These are phyloP conservation scores for Paracanthobrama guichenoti DNA, from an alignment of 2,113 vertebrate species.

Conservation along the genomic window DNA sequence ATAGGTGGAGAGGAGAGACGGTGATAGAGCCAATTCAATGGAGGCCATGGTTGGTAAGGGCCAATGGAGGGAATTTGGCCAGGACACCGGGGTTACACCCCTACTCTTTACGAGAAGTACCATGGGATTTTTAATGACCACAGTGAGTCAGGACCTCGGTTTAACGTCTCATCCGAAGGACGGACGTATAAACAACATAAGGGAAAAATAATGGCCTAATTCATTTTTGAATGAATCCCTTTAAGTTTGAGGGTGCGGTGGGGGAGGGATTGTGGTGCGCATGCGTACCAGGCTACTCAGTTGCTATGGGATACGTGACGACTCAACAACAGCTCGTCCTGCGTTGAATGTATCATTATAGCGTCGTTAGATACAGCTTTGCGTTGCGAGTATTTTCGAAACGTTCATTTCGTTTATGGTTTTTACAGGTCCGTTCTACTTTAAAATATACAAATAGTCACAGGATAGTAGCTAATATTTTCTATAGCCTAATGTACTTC, in stretches of 20 bases:
- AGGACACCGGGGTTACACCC: too few relatives aligned
- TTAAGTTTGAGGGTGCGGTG: not conserved
- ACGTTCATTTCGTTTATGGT: not conserved
- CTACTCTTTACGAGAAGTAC: too few relatives aligned
- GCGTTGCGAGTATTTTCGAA: not conserved
- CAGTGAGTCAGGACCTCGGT: too few relatives aligned
- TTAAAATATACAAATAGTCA: not conserved
- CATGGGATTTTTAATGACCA: too few relatives aligned
- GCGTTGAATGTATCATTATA: not conserved
- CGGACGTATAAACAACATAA: too few relatives aligned
- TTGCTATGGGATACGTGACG: constrained; percentile 49
- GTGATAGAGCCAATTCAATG: too few relatives aligned
- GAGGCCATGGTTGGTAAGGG: too few relatives aligned
- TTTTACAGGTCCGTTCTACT: not conserved
- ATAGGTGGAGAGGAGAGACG: too few relatives aligned
- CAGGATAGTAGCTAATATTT: not conserved
- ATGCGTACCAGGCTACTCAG: not conserved
- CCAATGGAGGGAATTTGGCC: too few relatives aligned
- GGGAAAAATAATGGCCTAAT: too few relatives aligned
- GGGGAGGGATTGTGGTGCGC: not conserved
- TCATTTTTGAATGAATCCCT: not conserved
- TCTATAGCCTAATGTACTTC: not conserved
- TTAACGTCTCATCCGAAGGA: too few relatives aligned
- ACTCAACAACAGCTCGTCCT: constrained; percentile 31
- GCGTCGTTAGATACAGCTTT: constrained; percentile 52